Base-by-base conservation (phyloP, 2,888 invertebrate genomes). In the Cybosia mesomella region DNA sequence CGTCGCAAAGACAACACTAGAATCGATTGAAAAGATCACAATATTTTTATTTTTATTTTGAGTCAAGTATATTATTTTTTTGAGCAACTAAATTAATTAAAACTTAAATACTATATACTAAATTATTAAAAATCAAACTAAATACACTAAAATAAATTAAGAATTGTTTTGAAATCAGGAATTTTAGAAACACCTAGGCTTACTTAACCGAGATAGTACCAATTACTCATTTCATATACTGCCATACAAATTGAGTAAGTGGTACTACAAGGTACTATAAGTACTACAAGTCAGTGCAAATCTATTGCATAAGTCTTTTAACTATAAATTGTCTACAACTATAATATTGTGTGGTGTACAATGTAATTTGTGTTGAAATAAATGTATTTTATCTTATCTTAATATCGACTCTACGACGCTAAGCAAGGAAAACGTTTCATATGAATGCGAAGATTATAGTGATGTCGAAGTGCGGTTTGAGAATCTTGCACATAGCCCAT, bases 401-500 rank as follows among this genome's bases (percentile, higher is more conserved):
- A 49, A n/a, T 43, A 18, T 49, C 18, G 49, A 49, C n/a, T 49
- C 1, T n/a, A n/a, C 49, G n/a, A 49, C 5, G 9, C n/a, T 49
- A 49, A 18, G 18, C 49, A 49, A 49, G 49, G 49, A 49, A 49
- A 49, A n/a, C 49, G 49, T 49, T 49, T 49, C n/a, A 49, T 49
- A 49, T n/a, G n/a, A 49, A n/a, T 49, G 15, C n/a, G 49, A 8
- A n/a, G n/a, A 3, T 1, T 18, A 5, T 18, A 43, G 43, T 18
- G 15, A 39, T 39, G 15, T 15, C 4, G 1, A 15, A 43, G 43
- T 43, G 15, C 5, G 18, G 15, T 43, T 18, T 43, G 18, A 18
- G 18, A 43, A 43, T n/a, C 8, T 49, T n/a, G 9, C 18, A 9
- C 43, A 15, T 36, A 13, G 11, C 36, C 3, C 13, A 43, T n/a